These are phyloP conservation scores for Cryptophagus acutangulus DNA, from an alignment of 2,888 invertebrate genomes.

Conservation along the genomic window DNA sequence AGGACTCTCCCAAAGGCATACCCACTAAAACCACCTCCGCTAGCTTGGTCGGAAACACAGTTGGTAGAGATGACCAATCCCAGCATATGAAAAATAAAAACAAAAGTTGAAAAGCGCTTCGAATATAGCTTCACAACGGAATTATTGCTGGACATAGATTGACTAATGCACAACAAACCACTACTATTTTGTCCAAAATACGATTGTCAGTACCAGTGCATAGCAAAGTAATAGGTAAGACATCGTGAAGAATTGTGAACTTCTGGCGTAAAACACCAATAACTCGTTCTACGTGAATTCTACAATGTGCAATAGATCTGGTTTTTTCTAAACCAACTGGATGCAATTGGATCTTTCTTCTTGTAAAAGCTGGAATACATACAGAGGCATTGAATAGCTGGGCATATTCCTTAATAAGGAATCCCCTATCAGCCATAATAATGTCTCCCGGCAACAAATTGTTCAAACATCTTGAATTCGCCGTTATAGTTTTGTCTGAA, in stretches of 20 bases:
- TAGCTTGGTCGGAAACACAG: too few species aligned
- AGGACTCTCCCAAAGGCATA: too few species aligned
- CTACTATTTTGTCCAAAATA: conserved; percentile 17
- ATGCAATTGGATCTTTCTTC: conserved; percentile 9
- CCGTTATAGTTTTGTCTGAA: neutral
- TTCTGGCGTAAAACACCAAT: conserved; percentile 16
- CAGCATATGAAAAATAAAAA: too few species aligned
- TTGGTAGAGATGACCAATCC: too few species aligned
- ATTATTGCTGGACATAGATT: conserved; percentile 15
- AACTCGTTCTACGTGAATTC: conserved; percentile 9
- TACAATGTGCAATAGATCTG: conserved; percentile 5
- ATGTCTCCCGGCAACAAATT: conserved; percentile 4
- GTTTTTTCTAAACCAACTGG: conserved; percentile 5
- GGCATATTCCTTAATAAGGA: conserved; percentile 10
- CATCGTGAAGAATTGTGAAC: conserved; percentile 13
- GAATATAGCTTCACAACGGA: conserved; percentile 9
- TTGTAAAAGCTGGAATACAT: conserved; percentile 11
- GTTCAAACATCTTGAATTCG: conserved; percentile 2
- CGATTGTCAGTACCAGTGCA: conserved; percentile 2
- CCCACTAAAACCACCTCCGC: too few species aligned
- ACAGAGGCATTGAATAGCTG: conserved; percentile 6
- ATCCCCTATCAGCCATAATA: conserved; percentile 6
- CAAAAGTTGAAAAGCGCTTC: too few species aligned
- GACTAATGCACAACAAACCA: conserved; percentile 18
- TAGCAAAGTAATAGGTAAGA: conserved; percentile 11